Evolutionary conservation across 2,797 vertebrate genomes (phyloP), one percentile per base, ranked within the genome.

Genomic region (Propithecus deckenii): DNA sequence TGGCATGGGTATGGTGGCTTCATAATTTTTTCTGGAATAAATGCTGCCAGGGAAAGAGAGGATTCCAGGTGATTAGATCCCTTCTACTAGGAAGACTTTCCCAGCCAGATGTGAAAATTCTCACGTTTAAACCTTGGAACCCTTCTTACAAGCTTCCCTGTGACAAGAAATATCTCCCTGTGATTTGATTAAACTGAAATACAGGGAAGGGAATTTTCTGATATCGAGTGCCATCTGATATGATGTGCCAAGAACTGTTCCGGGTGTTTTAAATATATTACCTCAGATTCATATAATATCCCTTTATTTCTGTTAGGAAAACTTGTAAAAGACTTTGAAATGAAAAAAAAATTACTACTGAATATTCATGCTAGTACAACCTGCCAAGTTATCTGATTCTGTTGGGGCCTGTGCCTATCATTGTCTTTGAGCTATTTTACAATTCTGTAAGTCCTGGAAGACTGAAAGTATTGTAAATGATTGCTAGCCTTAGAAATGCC

Each of bases 311-410:
- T 69, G n/a, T 69, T 55, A 92, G 17, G 74, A 76, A 57, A 23
- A 43, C 71, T 4, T 96, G 74, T 87, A 41, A 93, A 48, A 89
- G 80, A 41, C 80, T 91, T 84, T 61, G 80, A 87, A 93, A 79
- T 86, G 48, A 22, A 65, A 38, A 35, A 81, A 28, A 85, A 9
- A 25, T 38, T 25, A 35, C 46, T 25, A 12, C 4, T 6, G 59
- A 30, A 11, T 43, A 1, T 43, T 17, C 55, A 28, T 35, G 59
- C 17, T 30, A 28, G 11, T 4, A 22, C 23, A n/a, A 23, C 7
- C 50, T 65, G 25, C 57, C 35, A 41, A 67, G 13, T 59, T 55
- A 52, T 43, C 35, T 18, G 25, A 48, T 11, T 75, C 35, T 88
- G 7, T 6, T 32, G 61, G 38, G 79, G 12, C 13, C 92, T 69